phyloP scores from a whole-genome alignment of 1,140 invertebrate species.

The Cydia fagiglandana region DNA sequence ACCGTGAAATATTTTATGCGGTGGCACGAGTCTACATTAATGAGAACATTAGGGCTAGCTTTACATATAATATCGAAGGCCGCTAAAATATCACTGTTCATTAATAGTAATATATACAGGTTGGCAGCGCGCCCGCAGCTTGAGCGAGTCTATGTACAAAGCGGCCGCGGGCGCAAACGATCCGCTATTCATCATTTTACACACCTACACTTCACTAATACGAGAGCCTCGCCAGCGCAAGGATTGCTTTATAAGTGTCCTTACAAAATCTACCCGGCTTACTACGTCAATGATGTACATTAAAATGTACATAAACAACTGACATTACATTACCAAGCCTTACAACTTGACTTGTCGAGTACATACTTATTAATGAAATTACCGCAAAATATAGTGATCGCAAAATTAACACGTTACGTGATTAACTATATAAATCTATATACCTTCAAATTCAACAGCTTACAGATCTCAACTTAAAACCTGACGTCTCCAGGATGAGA shows the following conservation, averaged over 20 bases:
- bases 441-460: too few relatives aligned
- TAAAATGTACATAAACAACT: background rate
- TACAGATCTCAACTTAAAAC: too few relatives aligned
- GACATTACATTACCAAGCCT: background rate
- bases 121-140: constrained; percentile 44
- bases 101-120: constrained; percentile 72
- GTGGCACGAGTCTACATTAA: constrained; percentile 45
- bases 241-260: background rate
- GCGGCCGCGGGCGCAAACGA: constrained; percentile 36
- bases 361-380: background rate
- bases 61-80: constrained; percentile 78
- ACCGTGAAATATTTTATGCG: constrained; percentile 41
- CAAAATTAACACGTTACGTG: too few relatives aligned
- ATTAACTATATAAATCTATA: too few relatives aligned
- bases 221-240: constrained; percentile 17
- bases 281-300: background rate
- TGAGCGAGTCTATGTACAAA: constrained; percentile 64
- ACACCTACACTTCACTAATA: background rate
- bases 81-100: constrained; percentile 78
- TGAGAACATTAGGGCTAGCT: constrained; percentile 70
- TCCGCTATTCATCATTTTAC: background rate
- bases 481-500: too few relatives aligned
- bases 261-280: background rate
- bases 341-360: background rate
- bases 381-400: too few relatives aligned